phyloP scores from a whole-genome alignment of 2,797 vertebrate species.

The Sebastes hubbsi region DNA sequence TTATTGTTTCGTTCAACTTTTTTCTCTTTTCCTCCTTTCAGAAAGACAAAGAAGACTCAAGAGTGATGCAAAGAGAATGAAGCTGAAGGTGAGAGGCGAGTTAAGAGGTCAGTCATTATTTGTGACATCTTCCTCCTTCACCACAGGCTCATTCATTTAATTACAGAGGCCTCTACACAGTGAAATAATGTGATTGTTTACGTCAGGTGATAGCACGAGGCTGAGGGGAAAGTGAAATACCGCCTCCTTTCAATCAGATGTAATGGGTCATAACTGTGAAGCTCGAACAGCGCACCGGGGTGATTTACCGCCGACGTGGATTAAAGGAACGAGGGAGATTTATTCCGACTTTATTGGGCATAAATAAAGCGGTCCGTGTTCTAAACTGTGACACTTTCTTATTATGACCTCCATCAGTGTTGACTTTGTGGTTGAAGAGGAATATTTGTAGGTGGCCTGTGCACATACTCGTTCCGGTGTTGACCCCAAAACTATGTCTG shows the following conservation, averaged over 20 bases:
- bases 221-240: conserved; percentile 23
- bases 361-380: conserved; percentile 49
- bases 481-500: neutral
- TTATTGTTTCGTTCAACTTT: neutral
- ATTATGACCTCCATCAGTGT: conserved; percentile 53
- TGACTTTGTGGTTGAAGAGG: conserved; percentile 31
- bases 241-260: conserved; percentile 41
- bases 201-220: neutral
- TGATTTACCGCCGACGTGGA: conserved; percentile 53
- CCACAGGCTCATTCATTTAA: conserved; percentile 5
- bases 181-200: conserved; percentile 35
- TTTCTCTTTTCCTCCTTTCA: neutral
- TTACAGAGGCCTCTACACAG: neutral
- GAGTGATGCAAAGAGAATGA: neutral
- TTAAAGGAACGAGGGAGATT: conserved; percentile 45
- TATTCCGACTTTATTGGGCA: conserved; percentile 52
- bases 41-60: neutral
- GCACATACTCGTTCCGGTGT: neutral
- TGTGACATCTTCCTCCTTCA: neutral
- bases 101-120: conserved; percentile 3
- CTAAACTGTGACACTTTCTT: conserved; percentile 42
- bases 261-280: conserved; percentile 63
- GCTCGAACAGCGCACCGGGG: neutral
- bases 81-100: conserved; percentile 4
- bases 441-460: conserved; percentile 12